Percentiles rank a stretch among this genome's conserved stretches.
Conservation (phyloP, 2,888 invertebrate species). For the Neoitamus cyanurus region DNA sequence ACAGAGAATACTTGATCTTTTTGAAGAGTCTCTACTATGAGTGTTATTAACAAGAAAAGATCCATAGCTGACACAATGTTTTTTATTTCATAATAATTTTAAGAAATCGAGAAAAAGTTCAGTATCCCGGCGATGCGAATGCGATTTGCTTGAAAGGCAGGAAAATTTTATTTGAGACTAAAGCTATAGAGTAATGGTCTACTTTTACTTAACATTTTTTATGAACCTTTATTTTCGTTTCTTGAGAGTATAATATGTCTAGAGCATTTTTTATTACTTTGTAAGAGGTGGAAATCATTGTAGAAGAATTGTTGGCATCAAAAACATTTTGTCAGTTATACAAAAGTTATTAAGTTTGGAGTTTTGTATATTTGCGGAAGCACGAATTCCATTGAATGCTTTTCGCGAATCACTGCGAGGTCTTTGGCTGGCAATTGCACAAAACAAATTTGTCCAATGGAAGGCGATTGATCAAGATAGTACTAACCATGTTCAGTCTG, state of each 20-base stretch:
- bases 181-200: constrained; percentile 22
- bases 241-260: not conserved
- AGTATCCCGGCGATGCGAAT: constrained; percentile 25
- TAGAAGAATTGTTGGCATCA: constrained; percentile 62
- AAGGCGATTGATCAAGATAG: not conserved
- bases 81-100: constrained; percentile 50
- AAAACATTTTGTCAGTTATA: constrained; percentile 69
- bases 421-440: not conserved
- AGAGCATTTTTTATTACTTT: constrained; percentile 10
- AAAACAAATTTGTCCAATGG: not conserved
- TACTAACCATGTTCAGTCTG: constrained; percentile 32
- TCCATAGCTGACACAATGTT: constrained; percentile 68
- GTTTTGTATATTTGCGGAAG: not conserved
- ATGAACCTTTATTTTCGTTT: constrained; percentile 12
- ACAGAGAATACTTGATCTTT: constrained; percentile 29
- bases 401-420: not conserved
- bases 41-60: constrained; percentile 54
- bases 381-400: not conserved
- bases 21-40: not conserved
- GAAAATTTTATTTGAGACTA: constrained; percentile 46
- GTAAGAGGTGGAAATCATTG: constrained; percentile 27
- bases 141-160: constrained; percentile 28
- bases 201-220: constrained; percentile 28
- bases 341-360: constrained; percentile 47
- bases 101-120: constrained; percentile 31